phyloP scores from a whole-genome alignment of 1,140 invertebrate species.

The Caenorhabditis remanei region DNA sequence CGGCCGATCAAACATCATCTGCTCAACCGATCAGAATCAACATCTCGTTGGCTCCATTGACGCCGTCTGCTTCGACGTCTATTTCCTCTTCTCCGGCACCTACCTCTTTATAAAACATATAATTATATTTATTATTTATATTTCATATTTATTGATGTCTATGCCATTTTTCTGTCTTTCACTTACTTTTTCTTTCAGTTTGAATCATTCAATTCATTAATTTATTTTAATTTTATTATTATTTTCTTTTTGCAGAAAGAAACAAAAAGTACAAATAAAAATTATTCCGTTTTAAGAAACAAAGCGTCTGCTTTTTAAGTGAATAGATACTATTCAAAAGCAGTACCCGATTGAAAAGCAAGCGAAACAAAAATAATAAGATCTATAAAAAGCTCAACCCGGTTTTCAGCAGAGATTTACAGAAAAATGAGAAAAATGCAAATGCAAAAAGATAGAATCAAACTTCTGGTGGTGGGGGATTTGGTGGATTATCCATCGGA shows the following conservation, averaged over 20 bases:
- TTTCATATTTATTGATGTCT: neutral
- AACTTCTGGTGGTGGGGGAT: neutral
- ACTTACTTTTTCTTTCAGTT: no score
- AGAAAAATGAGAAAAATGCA: neutral
- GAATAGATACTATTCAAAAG: conserved; percentile 50
- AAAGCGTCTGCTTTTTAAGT: neutral
- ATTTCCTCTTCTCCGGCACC: neutral
- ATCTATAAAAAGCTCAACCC: neutral
- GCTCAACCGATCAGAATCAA: conserved; percentile 29
- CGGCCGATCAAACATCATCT: neutral
- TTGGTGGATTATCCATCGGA: conserved; percentile 7
- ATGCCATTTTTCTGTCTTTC: neutral
- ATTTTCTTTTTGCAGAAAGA: neutral
- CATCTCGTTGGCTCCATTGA: conserved; percentile 32
- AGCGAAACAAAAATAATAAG: neutral
- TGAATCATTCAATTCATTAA: neutral
- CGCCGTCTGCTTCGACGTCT: conserved; percentile 13
- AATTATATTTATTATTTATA: neutral
- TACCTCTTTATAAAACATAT: neutral
- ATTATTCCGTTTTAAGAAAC: neutral
- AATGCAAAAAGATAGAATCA: neutral
- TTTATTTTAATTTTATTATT: neutral
- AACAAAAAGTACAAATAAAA: neutral
- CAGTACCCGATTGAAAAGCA: neutral
- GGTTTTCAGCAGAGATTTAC: neutral